Percentiles rank a stretch among this genome's conserved stretches.
These are phyloP conservation scores for Salmo trutta DNA, from an alignment of 2,797 vertebrate genomes.

Conservation along the genomic window DNA sequence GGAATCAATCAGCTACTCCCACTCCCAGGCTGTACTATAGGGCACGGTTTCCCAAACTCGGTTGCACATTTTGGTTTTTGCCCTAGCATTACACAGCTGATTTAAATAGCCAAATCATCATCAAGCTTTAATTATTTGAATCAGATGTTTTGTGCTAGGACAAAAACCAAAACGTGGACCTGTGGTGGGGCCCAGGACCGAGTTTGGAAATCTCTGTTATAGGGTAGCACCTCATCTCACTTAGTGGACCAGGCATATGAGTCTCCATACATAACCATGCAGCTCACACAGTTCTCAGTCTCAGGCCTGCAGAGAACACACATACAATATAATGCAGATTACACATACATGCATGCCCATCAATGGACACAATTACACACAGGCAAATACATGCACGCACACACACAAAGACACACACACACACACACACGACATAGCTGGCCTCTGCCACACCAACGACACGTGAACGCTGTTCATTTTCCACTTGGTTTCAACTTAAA, in stretches of 20 bases:
- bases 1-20: too few species aligned
- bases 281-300: background rate
- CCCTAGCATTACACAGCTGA: too few species aligned
- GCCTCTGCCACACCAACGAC: background rate
- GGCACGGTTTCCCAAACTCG: too few species aligned
- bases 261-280: background rate
- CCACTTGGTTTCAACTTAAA: conserved; percentile 47
- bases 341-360: too few species aligned
- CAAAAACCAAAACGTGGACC: background rate
- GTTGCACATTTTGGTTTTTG: too few species aligned
- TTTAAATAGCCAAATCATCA: too few species aligned
- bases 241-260: background rate
- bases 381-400: background rate
- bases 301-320: background rate
- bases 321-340: background rate
- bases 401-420: conserved; percentile 1
- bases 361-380: background rate
- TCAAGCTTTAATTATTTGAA: too few species aligned
- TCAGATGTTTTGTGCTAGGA: too few species aligned
- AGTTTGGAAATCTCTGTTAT: background rate
- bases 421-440: background rate
- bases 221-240: background rate
- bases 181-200: too few species aligned
- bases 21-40: too few species aligned
- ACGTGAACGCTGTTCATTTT: conserved; percentile 43